Evolutionary conservation across 2,113 vertebrate genomes (phyloP).

Genomic region (Azemiops feae): DNA sequence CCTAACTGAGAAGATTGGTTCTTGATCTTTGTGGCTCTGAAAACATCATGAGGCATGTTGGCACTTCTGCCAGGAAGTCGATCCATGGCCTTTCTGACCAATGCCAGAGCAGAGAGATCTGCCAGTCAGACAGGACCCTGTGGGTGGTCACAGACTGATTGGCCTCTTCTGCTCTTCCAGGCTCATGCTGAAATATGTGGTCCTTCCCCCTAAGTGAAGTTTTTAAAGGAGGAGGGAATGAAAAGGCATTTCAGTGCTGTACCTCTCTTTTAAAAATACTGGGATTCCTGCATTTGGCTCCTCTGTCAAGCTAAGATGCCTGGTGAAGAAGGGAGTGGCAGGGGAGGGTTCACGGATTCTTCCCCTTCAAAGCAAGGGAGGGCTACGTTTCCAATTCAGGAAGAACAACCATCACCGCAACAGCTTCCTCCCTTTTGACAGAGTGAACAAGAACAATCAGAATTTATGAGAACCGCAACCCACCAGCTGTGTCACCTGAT

Average conservation of each 20-base stretch:
- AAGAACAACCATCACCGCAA: background rate
- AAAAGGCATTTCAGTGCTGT: background rate
- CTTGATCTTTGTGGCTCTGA: background rate
- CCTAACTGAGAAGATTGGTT: background rate
- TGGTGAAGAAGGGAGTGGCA: background rate
- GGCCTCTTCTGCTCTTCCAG: background rate
- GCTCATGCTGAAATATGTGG: background rate
- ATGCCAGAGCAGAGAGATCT: background rate
- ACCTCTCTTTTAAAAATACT: background rate
- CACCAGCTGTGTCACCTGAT: background rate
- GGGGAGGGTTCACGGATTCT: background rate
- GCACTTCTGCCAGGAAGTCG: background rate
- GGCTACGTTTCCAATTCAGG: background rate
- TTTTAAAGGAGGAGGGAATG: background rate
- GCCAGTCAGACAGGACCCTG: background rate
- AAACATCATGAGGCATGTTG: background rate
- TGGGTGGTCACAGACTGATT: background rate
- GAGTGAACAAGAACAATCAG: background rate
- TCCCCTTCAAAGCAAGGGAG: background rate
- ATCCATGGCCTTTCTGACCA: background rate
- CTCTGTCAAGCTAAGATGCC: background rate
- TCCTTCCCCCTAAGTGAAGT: background rate
- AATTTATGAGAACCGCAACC: background rate
- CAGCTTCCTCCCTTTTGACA: background rate
- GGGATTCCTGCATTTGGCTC: background rate